A percentile compares a stretch with the other conserved stretches of the same genome.
These are phyloP conservation scores for Lathamus discolor DNA, from an alignment of 2,113 vertebrate species.

Conservation along the genomic window DNA sequence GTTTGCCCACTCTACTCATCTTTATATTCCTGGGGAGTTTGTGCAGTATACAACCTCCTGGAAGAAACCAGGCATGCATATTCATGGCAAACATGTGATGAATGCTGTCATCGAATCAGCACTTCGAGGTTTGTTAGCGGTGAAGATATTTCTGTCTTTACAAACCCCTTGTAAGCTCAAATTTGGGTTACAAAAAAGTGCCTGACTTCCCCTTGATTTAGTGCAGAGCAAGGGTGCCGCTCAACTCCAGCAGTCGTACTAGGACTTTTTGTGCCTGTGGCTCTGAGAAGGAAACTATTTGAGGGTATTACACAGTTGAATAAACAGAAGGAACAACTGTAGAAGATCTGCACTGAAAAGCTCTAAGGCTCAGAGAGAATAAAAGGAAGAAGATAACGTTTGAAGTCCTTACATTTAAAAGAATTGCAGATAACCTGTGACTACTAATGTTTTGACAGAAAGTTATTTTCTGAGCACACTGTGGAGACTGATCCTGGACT, in stretches of 20 bases:
- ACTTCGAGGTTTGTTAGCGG: not conserved
- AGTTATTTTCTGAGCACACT: not conserved
- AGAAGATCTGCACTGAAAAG: conserved; percentile 6
- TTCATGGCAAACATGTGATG: not conserved
- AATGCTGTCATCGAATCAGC: not conserved
- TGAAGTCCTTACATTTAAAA: conserved; percentile 5
- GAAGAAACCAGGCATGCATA: not conserved
- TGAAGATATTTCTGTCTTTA: not conserved
- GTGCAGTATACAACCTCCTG: not conserved
- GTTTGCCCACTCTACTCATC: not conserved
- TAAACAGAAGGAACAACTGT: conserved; percentile 54
- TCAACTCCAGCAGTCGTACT: not conserved
- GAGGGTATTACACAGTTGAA: conserved; percentile 31
- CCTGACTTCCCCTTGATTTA: conserved; percentile 2
- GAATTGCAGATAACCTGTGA: not conserved
- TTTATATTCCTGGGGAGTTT: not conserved
- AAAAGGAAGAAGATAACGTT: not conserved
- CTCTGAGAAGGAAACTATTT: conserved; percentile 31
- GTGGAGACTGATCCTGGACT: not conserved
- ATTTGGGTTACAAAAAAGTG: not conserved
- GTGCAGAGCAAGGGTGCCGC: not conserved
- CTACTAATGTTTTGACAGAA: not conserved
- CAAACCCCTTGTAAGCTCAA: not conserved
- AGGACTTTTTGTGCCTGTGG: not conserved
- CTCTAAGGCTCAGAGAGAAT: conserved; percentile 27